Evolutionary conservation across 2,113 vertebrate species (phyloP).

Genomic region (Ancistrus triradiatus): DNA sequence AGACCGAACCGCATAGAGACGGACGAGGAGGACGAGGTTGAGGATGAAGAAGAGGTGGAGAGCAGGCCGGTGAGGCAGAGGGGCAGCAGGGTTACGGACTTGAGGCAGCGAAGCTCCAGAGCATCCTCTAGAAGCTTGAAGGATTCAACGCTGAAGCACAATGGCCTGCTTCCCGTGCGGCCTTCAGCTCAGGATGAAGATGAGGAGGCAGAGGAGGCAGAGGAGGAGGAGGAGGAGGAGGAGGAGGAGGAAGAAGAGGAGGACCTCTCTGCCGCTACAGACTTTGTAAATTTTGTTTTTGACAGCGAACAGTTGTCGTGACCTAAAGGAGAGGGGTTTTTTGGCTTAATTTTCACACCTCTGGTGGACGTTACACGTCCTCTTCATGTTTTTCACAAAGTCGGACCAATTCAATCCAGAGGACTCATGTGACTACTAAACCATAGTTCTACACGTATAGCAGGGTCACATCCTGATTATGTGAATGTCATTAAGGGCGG

Average conservation of each 20-base stretch:
- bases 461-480: no score
- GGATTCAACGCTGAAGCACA: slow-evolving; percentile 70
- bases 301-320: slow-evolving; percentile 88
- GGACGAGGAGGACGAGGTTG: slow-evolving; percentile 76
- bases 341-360: no score
- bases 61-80: slow-evolving; percentile 37
- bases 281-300: slow-evolving; percentile 93
- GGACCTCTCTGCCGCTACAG: slow-evolving; percentile 83
- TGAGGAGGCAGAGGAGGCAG: slow-evolving; percentile 76
- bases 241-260: slow-evolving; percentile 74
- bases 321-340: no score
- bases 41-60: slow-evolving; percentile 39
- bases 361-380: no score
- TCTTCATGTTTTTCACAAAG: no score
- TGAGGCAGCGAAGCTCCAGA: neutral
- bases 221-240: slow-evolving; percentile 83
- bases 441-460: no score
- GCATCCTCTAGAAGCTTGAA: slow-evolving; percentile 8
- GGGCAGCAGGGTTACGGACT: slow-evolving; percentile 60
- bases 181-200: slow-evolving; percentile 73
- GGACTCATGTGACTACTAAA: no score
- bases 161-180: slow-evolving; percentile 73
- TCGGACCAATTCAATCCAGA: no score
- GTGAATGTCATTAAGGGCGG: no score
- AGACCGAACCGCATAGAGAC: slow-evolving; percentile 89